Evolutionary conservation across 2,113 vertebrate genomes (phyloP), one percentile per base, ranked within the genome.

Genomic region (Pyxicephalus adspersus): DNA sequence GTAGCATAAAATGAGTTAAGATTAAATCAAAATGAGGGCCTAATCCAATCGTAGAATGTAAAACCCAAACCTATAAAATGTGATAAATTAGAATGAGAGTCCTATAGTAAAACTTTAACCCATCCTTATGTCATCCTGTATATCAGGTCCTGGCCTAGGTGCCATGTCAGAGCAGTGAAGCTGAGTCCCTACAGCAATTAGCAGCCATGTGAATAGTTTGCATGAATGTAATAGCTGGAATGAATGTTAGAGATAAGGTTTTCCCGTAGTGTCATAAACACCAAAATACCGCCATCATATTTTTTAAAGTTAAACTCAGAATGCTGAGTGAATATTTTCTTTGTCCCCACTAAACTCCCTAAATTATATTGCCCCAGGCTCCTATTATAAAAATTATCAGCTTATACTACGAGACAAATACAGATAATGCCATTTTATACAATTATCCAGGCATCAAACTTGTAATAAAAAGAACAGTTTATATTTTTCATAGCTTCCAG

Each of bases 141-240:
- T 13, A 9, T 45, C 38, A 45, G 51, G 45, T 81, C 51, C n/a
- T 74, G 68, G 68, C 72, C 22, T 54, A 64, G 28, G 22, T 26
- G 28, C 25, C 22, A 17, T 26, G 51, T 82, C 71, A 58, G 71
- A 82, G 71, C 60, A 58, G 45, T 75, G 80, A 82, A 75, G 38
- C 71, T 75, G 5, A 31, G 28, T 13, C 29, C 45, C 64, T 60
- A 22, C n/a, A 68, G 52, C 54, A 58, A n/a, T 23, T 38, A 20
- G 64, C 38, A 72, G 45, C 17, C 50, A 55, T 5, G 23, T 23
- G n/a, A 52, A 54, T 4, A 50, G 50, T 58, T 5, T 38, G 54
- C 31, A 68, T 45, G 22, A 22, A 60, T 45, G 28, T 70, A 20
- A 45, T 45, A 45, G 38, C 34, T 5, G 5, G 5, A 38, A 3